Evolutionary conservation across 1,140 invertebrate species (phyloP), one percentile per base, ranked within the genome.

Genomic region (Aphelenchoides fujianensis): DNA sequence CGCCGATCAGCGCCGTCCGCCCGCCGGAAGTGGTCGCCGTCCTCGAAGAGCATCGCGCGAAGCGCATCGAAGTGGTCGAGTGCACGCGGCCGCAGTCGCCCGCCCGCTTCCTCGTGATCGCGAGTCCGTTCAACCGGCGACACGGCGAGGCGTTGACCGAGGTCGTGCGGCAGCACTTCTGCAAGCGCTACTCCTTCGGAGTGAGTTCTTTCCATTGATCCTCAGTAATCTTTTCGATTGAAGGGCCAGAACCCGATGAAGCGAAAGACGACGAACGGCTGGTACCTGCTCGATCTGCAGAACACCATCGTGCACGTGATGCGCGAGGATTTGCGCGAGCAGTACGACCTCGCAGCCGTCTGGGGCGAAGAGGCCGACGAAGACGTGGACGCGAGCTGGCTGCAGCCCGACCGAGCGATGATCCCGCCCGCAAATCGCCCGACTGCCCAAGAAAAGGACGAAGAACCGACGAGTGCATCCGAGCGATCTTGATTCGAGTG

Each of bases 101-200:
- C 57, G 9, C 16, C 9, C 37, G 34, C 28, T 63, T n/a, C 2
- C 16, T 63, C 16, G 28, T 68, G 23, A 68, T 68, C 19, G 53
- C 55, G 23, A 28, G 19, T n/a, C 66, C 66, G 19, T 68, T 28
- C 48, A 68, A 61, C 28, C 23, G 12, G 19, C 53, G 48, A 27
- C 66, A 68, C 31, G 66, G n/a, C 1, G 9, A 63, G n/a, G 66
- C 66, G 12, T 12, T 68, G 19, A 68, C 30, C 48, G 66, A 68
- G 66, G n/a, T 30, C 12, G 19, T 68, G 27, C 53, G 66, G 1
- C n/a, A 12, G 12, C 48, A 68, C 52, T 64, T 68, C 12, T n/a
- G 23, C 53, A 63, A 63, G 2, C 9, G 35, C 9, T 68, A 68
- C 28, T 61, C 23, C 19, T 68, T 68, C 66, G 66, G 63, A 16